Conservation (phyloP, 2,113 vertebrate genomes). For the Rallus limicola region DNA sequence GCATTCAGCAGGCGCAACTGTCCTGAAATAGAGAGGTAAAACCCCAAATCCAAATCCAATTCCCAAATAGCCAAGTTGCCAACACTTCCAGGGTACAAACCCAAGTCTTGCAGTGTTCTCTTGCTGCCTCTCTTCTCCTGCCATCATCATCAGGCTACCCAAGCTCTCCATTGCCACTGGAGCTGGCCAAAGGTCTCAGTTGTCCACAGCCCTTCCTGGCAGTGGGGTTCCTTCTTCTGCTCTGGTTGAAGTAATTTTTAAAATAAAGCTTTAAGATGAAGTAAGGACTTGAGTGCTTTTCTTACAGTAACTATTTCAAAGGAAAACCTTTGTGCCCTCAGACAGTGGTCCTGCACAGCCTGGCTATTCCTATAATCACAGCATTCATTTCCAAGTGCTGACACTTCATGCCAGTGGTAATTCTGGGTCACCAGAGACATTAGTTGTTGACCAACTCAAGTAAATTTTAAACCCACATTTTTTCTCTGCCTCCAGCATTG, state of each 20-base stretch:
- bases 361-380: not conserved
- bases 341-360: not conserved
- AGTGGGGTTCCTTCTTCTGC: not conserved
- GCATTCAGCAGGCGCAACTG: rapidly evolving
- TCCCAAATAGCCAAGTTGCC: not conserved
- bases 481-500: not conserved
- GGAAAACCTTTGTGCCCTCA: not conserved
- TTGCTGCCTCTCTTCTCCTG: not conserved
- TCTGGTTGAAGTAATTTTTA: not conserved
- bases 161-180: not conserved
- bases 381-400: not conserved
- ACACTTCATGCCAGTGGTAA: not conserved
- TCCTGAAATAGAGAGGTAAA: not conserved
- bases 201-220: not conserved
- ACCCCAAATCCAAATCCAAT: not conserved
- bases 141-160: not conserved
- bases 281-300: not conserved
- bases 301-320: not conserved
- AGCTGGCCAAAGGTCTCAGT: not conserved
- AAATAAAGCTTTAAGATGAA: not conserved
- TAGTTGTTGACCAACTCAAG: not conserved
- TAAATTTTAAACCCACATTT: not conserved
- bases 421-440: not conserved
- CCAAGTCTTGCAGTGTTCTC: not conserved
- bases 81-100: not conserved